A percentile compares a stretch with the other conserved stretches of the same genome.
Conservation (phyloP, 2,113 vertebrate genomes). For the Tylochromis polylepis region DNA sequence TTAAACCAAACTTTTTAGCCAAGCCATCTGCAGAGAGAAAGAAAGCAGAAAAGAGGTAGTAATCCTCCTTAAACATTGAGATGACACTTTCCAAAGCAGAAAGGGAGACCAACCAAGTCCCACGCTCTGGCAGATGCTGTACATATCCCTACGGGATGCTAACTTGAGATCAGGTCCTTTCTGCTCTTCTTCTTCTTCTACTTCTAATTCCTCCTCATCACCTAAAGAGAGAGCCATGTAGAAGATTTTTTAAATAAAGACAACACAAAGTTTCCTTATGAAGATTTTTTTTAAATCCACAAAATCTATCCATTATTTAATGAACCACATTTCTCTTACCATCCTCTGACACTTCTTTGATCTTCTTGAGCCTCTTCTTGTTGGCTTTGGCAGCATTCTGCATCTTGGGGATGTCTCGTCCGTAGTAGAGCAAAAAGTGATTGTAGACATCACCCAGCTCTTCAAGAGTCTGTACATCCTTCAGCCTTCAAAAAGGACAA, state of each 20-base stretch:
- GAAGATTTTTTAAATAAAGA: background rate
- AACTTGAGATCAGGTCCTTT: slow-evolving; percentile 95
- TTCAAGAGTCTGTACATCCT: slow-evolving; percentile 95
- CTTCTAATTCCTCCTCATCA: slow-evolving; percentile 71
- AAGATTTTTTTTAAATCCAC: background rate
- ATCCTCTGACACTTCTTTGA: slow-evolving; percentile 86
- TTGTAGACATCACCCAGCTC: slow-evolving; percentile 95
- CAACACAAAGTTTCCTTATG: background rate
- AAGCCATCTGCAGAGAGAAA: slow-evolving; percentile 80
- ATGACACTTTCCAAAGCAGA: too few relatives aligned
- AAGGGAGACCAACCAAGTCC: slow-evolving; percentile 82
- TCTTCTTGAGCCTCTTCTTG: slow-evolving; percentile 87
- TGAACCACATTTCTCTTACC: slow-evolving; percentile 46
- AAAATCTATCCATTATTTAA: background rate
- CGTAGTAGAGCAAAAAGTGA: slow-evolving; percentile 96
- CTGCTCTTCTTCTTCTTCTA: slow-evolving; percentile 88
- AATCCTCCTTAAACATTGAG: background rate
- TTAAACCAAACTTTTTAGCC: slow-evolving; percentile 97
- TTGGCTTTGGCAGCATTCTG: slow-evolving; percentile 89
- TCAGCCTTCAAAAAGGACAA: slow-evolving; percentile 72
- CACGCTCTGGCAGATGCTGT: slow-evolving; percentile 93
- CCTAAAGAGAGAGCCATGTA: slow-evolving; percentile 24
- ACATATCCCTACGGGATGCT: slow-evolving; percentile 96
- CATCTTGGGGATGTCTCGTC: slow-evolving; percentile 97
- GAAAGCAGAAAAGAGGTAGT: background rate